Conservation (phyloP, 1,140 invertebrate genomes). For the Leptinotarsa texana region DNA sequence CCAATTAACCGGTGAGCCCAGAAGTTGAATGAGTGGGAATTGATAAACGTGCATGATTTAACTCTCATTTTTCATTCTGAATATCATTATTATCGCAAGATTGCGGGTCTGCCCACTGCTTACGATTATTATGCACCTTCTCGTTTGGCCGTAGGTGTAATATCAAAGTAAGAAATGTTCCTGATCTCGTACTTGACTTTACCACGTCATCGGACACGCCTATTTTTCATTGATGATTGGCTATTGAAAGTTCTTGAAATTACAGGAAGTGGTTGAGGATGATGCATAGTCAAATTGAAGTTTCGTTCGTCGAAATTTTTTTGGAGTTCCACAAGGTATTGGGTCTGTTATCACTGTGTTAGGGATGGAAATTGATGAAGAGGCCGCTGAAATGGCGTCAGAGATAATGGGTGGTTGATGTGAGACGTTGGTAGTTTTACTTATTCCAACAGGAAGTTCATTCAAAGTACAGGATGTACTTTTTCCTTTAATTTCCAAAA, state of each 20-base stretch:
- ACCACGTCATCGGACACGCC: neutral
- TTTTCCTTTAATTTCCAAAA: too few species aligned
- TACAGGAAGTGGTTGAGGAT: too few species aligned
- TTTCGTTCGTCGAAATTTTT: too few species aligned
- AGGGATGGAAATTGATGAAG: too few species aligned
- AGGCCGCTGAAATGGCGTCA: too few species aligned
- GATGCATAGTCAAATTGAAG: too few species aligned
- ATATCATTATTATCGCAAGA: neutral
- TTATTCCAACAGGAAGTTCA: too few species aligned
- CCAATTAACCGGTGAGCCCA: neutral
- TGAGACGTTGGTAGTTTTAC: too few species aligned
- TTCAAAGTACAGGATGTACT: too few species aligned
- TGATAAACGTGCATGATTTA: conserved; percentile 6
- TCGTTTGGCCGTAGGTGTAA: neutral
- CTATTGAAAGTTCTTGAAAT: neutral
- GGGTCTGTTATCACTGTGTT: too few species aligned
- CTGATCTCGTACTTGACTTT: neutral
- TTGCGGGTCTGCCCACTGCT: neutral
- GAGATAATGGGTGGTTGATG: too few species aligned
- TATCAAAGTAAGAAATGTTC: neutral
- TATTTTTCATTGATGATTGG: neutral
- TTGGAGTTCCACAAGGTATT: too few species aligned
- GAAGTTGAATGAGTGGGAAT: neutral
- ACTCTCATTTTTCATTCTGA: neutral
- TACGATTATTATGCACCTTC: neutral